Evolutionary conservation across 2,113 vertebrate genomes (phyloP).

Genomic region (Carassius auratus): DNA sequence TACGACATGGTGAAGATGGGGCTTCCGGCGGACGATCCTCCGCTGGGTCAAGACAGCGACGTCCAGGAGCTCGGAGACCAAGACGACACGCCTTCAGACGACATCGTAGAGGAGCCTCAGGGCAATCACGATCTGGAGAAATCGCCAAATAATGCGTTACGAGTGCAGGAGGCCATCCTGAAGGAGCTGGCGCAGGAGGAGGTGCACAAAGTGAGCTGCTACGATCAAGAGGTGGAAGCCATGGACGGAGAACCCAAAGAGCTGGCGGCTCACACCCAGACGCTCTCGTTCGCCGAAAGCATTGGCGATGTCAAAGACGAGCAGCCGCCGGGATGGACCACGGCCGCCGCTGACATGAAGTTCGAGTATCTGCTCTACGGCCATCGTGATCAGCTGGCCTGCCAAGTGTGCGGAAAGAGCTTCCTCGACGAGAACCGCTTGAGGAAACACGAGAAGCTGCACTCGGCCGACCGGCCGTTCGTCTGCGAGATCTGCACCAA

Average conservation of each 20-base stretch:
- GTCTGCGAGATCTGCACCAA: conserved; percentile 98
- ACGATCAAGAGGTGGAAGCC: conserved; percentile 94
- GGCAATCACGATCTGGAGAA: conserved; percentile 86
- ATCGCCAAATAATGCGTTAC: conserved; percentile 82
- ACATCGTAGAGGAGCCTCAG: conserved; percentile 83
- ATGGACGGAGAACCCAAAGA: conserved; percentile 88
- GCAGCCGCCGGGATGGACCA: conserved; percentile 85
- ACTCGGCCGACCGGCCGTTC: conserved; percentile 93
- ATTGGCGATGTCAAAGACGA: conserved; percentile 90
- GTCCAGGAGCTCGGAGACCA: conserved; percentile 95
- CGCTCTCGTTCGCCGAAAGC: conserved; percentile 89
- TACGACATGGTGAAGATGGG: conserved; percentile 82
- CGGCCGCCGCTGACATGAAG: conserved; percentile 90
- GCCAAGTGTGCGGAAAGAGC: conserved; percentile 88
- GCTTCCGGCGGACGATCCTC: conserved; percentile 79
- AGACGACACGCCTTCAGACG: conserved; percentile 84
- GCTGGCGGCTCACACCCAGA: conserved; percentile 87
- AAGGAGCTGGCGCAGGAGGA: conserved; percentile 97
- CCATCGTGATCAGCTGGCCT: conserved; percentile 93
- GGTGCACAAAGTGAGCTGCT: conserved; percentile 95
- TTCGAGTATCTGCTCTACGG: conserved; percentile 96
- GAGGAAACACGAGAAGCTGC: conserved; percentile 93
- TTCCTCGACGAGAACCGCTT: conserved; percentile 91
- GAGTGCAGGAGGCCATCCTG: conserved; percentile 95
- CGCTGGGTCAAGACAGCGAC: conserved; percentile 81